A percentile compares a stretch with the other conserved stretches of the same genome.
phyloP scores from a whole-genome alignment of 2,888 invertebrate genomes.

The Parnassius mnemosyne region DNA sequence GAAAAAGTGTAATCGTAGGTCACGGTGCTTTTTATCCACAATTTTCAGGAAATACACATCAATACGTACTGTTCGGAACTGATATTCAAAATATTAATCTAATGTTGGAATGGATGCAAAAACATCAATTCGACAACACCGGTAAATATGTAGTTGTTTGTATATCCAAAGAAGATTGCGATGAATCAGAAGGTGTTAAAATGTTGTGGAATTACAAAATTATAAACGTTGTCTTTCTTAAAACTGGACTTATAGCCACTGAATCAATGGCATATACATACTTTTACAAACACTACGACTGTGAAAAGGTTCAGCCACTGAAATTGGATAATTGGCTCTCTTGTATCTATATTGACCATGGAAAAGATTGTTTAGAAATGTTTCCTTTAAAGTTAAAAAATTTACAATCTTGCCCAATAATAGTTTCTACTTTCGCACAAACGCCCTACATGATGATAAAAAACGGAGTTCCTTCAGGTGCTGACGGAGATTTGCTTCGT shows the following conservation, averaged over 20 bases:
- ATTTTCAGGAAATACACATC: constrained; percentile 38
- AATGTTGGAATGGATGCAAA: constrained; percentile 45
- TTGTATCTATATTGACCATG: constrained; percentile 29
- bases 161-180: constrained; percentile 48
- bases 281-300: constrained; percentile 44
- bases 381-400: constrained; percentile 54
- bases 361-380: constrained; percentile 33
- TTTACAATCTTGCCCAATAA: constrained; percentile 52
- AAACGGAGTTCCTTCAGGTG: constrained; percentile 48
- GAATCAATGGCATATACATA: constrained; percentile 49
- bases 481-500: constrained; percentile 57
- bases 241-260: constrained; percentile 28
- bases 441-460: constrained; percentile 54
- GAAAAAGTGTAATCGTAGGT: constrained; percentile 47
- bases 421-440: constrained; percentile 58
- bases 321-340: constrained; percentile 37
- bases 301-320: constrained; percentile 45
- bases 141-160: constrained; percentile 61
- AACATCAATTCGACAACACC: constrained; percentile 51
- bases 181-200: constrained; percentile 46
- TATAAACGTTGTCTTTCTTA: constrained; percentile 55
- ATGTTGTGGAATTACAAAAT: constrained; percentile 57
- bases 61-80: constrained; percentile 53
- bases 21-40: constrained; percentile 39
- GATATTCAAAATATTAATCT: constrained; percentile 41